phyloP scores from a whole-genome alignment of 2,797 vertebrate species.

The Squalus acanthias region DNA sequence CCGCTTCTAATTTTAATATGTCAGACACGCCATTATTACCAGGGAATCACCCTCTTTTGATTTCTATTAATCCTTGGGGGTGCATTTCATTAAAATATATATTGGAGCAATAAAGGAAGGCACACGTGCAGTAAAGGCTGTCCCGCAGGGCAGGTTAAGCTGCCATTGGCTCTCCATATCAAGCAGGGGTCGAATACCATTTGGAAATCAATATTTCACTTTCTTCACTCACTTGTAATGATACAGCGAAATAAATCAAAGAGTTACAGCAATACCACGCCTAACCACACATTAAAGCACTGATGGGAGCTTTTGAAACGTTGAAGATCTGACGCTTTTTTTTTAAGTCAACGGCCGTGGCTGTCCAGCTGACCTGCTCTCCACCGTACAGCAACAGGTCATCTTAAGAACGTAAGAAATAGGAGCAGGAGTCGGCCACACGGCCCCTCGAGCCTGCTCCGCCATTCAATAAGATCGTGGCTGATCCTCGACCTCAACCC shows the following conservation, averaged over 20 bases:
- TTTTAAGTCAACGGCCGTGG: neutral
- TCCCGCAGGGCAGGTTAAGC: neutral
- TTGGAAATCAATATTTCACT: constrained; percentile 8
- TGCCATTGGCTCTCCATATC: neutral
- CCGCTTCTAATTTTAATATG: neutral
- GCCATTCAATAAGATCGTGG: too few species aligned
- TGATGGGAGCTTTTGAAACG: neutral
- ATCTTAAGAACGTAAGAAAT: neutral
- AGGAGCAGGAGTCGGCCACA: too few species aligned
- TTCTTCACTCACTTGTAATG: neutral
- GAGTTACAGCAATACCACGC: neutral
- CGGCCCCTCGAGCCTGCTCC: too few species aligned
- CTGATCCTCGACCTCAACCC: too few species aligned
- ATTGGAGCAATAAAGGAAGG: neutral
- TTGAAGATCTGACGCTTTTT: neutral
- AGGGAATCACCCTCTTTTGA: neutral
- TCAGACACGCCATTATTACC: neutral
- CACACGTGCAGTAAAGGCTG: neutral
- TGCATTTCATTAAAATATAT: constrained; percentile 1
- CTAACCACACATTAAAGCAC: neutral
- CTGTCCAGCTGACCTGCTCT: neutral
- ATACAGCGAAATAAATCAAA: neutral
- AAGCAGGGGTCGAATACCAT: neutral
- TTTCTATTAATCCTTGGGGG: neutral
- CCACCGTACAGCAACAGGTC: neutral